phyloP scores from a whole-genome alignment of 2,113 vertebrate species.

The Microcebus murinus region DNA sequence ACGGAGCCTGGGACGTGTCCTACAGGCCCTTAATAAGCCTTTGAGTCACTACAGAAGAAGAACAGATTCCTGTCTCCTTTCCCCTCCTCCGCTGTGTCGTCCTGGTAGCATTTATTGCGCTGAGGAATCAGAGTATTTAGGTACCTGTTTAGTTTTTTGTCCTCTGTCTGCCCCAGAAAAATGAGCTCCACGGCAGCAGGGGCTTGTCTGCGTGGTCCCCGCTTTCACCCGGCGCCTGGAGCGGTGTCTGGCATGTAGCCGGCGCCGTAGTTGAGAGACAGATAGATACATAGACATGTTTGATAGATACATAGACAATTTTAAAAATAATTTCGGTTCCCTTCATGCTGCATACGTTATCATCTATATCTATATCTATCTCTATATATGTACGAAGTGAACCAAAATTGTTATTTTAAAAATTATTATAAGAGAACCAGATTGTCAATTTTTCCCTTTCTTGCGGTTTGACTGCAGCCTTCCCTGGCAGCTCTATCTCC shows the following conservation, averaged over 20 bases:
- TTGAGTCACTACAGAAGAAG: not conserved
- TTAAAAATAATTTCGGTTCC: not conserved
- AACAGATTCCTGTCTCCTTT: not conserved
- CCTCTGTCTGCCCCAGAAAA: not conserved
- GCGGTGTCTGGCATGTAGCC: not conserved
- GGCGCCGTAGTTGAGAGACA: not conserved
- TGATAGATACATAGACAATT: not conserved
- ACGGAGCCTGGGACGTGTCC: not conserved
- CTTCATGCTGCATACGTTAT: not conserved
- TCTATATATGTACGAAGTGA: not conserved
- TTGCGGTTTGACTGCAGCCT: not conserved
- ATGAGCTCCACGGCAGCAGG: not conserved
- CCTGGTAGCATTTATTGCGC: not conserved
- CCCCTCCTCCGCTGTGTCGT: too few relatives aligned
- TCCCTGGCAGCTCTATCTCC: not conserved
- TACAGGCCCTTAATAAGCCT: not conserved
- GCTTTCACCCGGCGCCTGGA: rapidly evolving
- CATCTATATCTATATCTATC: not conserved
- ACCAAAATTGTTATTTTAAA: conserved; percentile 26
- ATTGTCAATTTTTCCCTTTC: not conserved
- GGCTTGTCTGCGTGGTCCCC: not conserved
- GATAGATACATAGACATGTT: not conserved
- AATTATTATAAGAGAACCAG: conserved; percentile 6
- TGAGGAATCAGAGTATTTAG: not conserved
- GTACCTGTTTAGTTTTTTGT: rapidly evolving